Conservation (phyloP, 2,797 vertebrate species). For the Silurus lanzhouensis region DNA sequence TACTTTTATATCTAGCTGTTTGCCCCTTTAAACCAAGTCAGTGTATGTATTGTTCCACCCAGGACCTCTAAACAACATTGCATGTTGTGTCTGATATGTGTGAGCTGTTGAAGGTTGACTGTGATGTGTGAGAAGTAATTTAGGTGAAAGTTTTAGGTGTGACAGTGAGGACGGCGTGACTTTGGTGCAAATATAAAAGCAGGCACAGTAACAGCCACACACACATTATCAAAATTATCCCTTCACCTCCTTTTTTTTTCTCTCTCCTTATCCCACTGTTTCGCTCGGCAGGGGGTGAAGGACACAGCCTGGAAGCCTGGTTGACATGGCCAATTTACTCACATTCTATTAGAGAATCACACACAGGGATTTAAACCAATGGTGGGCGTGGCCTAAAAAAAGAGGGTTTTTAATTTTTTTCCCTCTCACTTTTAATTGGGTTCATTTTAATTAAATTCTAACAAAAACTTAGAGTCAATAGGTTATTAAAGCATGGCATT, state of each 20-base stretch:
- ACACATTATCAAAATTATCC: slow-evolving; percentile 31
- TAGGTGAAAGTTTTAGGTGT: slow-evolving; percentile 27
- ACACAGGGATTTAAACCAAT: not conserved
- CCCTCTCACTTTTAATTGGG: not conserved
- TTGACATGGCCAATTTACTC: slow-evolving; percentile 15
- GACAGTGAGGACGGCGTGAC: slow-evolving; percentile 22
- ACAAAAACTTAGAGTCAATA: not conserved
- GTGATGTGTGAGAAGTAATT: slow-evolving; percentile 32
- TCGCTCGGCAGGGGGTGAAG: slow-evolving; percentile 23
- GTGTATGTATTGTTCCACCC: not conserved
- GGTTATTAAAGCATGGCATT: not conserved
- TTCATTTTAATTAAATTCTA: not conserved
- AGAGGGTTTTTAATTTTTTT: not conserved
- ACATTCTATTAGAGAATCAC: slow-evolving; percentile 14
- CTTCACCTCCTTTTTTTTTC: slow-evolving; percentile 7
- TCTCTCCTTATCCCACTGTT: slow-evolving; percentile 1
- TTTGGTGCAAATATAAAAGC: slow-evolving; percentile 27
- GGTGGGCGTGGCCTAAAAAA: not conserved
- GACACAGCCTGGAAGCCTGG: slow-evolving; percentile 21
- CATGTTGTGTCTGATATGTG: slow-evolving; percentile 6
- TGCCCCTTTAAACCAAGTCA: not conserved
- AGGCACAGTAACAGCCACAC: not conserved
- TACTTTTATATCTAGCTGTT: not conserved
- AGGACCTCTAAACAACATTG: not conserved
- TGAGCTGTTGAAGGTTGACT: slow-evolving; percentile 25